Base-by-base conservation (phyloP, 2,797 vertebrate species). In the Hydrolagus colliei region DNA sequence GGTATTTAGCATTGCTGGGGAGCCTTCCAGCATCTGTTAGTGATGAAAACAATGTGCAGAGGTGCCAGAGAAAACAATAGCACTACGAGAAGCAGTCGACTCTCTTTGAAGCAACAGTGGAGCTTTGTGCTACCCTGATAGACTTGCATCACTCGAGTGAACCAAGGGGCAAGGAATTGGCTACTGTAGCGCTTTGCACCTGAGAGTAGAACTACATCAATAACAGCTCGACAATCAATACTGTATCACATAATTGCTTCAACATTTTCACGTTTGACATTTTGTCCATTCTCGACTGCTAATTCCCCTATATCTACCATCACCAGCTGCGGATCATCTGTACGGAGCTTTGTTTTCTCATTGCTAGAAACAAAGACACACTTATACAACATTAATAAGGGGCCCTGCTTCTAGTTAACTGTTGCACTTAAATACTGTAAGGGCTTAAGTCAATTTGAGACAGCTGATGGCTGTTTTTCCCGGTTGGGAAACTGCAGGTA, bases 41-140 rank as follows among this genome's bases (percentile, higher is more conserved):
- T 77, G 52, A 77, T 82, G 63, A 82, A 63, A 82, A 82, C 27
- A 82, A 82, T 82, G 35, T 68, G 78, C 14, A 27, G 7, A 35
- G 62, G 16, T 27, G 18, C 22, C 18, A 82, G 14, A 16, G 14
- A 68, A 67, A 67, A 82, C 78, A 67, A 65, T 35, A 67, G 20
- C 67, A 16, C 63, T 82, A 32, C 78, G 35, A 82, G 41, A 52
- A 22, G 67, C 63, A 18, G 78, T 35, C 78, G 35, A 67, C 35
- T 82, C 63, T 13, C 78, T 82, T 68, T 82, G 63, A 82, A 65
- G 27, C 22, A 82, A 82, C 63, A 82, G 61, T 82, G 20, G 63
- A 41, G 62, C 16, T 32, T 82, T 82, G 78, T 82, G 27, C 41
- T 82, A 13, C 1, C 18, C 11, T 16, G 78, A 32, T 67, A 65